Evolutionary conservation across 2,888 invertebrate species (phyloP).

Genomic region (Tridacna crocea): DNA sequence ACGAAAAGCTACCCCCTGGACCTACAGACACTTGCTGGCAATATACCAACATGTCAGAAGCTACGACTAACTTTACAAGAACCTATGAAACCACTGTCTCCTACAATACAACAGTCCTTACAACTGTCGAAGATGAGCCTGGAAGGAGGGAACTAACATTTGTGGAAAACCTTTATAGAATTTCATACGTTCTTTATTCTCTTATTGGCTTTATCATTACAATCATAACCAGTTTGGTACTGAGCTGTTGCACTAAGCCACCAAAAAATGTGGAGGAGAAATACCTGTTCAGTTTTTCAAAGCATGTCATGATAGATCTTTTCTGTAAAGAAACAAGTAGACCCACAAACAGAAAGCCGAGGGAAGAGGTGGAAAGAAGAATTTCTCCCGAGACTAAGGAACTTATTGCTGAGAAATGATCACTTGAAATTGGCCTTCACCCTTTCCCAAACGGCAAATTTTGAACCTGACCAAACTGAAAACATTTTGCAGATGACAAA

Average conservation of each 20-base stretch:
- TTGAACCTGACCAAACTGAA: too few relatives aligned
- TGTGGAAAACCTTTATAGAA: slow-evolving; percentile 20
- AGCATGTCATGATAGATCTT: slow-evolving; percentile 19
- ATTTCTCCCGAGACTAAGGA: too few relatives aligned
- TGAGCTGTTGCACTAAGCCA: slow-evolving; percentile 22
- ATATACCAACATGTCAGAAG: not conserved
- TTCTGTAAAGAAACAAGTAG: not conserved
- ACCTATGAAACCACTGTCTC: not conserved
- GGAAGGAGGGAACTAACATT: not conserved
- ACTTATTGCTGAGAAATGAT: too few relatives aligned
- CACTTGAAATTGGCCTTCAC: too few relatives aligned
- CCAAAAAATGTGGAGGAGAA: slow-evolving; percentile 9
- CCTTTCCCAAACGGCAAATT: too few relatives aligned
- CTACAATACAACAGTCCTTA: not conserved
- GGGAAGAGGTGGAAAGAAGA: too few relatives aligned
- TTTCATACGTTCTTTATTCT: slow-evolving; percentile 26
- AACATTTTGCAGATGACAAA: too few relatives aligned
- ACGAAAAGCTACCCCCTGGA: slow-evolving; percentile 8
- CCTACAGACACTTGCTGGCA: slow-evolving; percentile 8
- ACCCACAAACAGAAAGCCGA: not conserved
- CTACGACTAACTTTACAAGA: not conserved
- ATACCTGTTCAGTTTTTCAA: slow-evolving; percentile 25
- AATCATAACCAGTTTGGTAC: slow-evolving; percentile 14
- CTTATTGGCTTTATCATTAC: slow-evolving; percentile 22
- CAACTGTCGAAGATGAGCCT: not conserved